Evolutionary conservation across 2,797 vertebrate species (phyloP), one percentile per base, ranked within the genome.

Genomic region (Buceros bicornis): DNA sequence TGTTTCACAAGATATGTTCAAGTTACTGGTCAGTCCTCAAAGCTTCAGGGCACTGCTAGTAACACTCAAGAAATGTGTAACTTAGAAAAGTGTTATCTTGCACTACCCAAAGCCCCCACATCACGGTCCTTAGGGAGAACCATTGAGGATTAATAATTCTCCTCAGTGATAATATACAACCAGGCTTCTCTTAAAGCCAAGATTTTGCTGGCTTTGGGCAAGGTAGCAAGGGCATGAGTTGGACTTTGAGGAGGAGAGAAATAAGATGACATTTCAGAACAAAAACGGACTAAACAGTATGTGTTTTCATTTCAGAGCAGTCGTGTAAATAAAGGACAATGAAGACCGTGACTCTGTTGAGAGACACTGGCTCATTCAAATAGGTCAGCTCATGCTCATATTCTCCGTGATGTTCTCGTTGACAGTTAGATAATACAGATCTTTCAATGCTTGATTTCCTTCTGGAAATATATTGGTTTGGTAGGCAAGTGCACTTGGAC

Each of bases 1-100:
- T 40, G 7, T 57, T 9, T 11, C 7, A 19, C 43, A 29, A n/a
- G 10, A 21, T 16, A 2, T 0, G 0, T 33, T 37, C 24, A 35
- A 56, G 70, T 18, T 40, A 14, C 17, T 48, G 18, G 3, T 53
- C 31, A 51, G n/a, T 70, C 20, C 25, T 58, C 51, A 35, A 37
- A 87, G 33, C 26, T 56, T 71, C n/a, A 50, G 29, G 24, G 8
- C 13, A 26, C n/a, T 73, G 18, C 40, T 74, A 31, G 5, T 43
- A 61, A 31, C 6, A 18, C 6, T 10, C 35, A 29, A 69, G n/a
- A 50, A 80, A n/a, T 0, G 8, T 69, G 5, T 25, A 42, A 53
- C 21, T 35, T 62, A 28, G 31, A 9, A 13, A 11, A 19, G 15
- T 21, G 8, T 40, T 64, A 5, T 60, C 31, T 51, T 81, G 31